Conservation (phyloP, 2,888 invertebrate genomes). For the Flexamia atlantica region DNA sequence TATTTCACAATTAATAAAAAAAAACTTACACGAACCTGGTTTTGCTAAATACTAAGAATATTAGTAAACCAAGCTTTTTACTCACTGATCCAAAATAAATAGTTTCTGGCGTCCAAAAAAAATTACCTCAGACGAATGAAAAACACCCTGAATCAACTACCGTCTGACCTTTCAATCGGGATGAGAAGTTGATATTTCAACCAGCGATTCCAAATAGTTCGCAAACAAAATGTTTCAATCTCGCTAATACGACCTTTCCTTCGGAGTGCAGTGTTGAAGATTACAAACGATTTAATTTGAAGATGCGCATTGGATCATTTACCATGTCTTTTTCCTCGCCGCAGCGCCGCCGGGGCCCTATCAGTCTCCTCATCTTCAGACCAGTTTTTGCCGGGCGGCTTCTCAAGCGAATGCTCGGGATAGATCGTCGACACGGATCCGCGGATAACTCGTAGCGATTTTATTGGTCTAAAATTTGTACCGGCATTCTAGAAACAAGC, state of each 20-base stretch:
- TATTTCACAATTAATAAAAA: too few species aligned
- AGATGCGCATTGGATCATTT: slow-evolving; percentile 39
- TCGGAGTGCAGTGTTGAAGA: background rate
- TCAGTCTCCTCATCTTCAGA: slow-evolving; percentile 26
- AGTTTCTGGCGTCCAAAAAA: background rate
- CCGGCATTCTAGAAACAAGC: background rate
- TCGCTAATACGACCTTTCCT: slow-evolving; percentile 48
- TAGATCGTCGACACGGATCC: slow-evolving; percentile 53
- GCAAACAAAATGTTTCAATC: background rate
- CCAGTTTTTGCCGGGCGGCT: slow-evolving; percentile 48
- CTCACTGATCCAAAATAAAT: background rate
- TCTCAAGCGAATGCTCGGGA: slow-evolving; percentile 23
- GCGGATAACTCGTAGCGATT: slow-evolving; percentile 1
- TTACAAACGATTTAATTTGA: slow-evolving; percentile 46
- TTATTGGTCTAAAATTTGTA: slow-evolving; percentile 26
- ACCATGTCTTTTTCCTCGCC: slow-evolving; percentile 31
- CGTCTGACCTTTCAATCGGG: slow-evolving; percentile 32
- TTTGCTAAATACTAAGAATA: too few species aligned
- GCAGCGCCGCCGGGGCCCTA: background rate
- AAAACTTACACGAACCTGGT: too few species aligned
- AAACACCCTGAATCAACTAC: background rate
- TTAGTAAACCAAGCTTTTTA: too few species aligned
- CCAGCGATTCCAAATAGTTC: background rate
- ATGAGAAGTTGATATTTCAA: slow-evolving; percentile 23
- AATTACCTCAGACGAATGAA: background rate